phyloP scores from a whole-genome alignment of 1,140 invertebrate genomes.

The Rhopalosiphum padi region DNA sequence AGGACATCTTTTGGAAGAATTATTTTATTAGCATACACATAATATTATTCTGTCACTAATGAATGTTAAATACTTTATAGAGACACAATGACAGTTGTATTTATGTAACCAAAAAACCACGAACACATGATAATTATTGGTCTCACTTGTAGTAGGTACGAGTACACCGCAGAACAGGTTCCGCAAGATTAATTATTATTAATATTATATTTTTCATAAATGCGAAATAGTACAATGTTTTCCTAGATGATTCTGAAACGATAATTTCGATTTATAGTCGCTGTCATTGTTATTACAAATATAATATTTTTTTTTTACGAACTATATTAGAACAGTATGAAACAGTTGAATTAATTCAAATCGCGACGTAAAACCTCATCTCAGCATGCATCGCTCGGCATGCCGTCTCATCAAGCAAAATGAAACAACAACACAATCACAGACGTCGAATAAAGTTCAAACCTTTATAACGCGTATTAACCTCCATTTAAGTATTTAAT shows the following conservation, averaged over 20 bases:
- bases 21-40: background rate
- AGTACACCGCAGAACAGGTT: background rate
- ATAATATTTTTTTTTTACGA: background rate
- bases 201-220: background rate
- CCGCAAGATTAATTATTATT: background rate
- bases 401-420: background rate
- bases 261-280: background rate
- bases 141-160: background rate
- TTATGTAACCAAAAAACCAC: background rate
- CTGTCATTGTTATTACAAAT: background rate
- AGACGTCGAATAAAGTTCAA: background rate
- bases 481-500: background rate
- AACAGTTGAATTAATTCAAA: conserved; percentile 8
- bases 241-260: background rate
- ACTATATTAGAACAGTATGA: background rate
- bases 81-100: background rate
- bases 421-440: background rate
- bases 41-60: background rate
- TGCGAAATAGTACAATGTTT: background rate
- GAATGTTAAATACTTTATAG: background rate
- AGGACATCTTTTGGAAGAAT: background rate
- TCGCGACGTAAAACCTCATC: background rate
- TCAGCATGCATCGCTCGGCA: background rate
- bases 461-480: background rate
- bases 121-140: background rate